A percentile compares a stretch with the other conserved stretches of the same genome.
Conservation (phyloP, 2,113 vertebrate genomes). For the Bothrops jararaca region DNA sequence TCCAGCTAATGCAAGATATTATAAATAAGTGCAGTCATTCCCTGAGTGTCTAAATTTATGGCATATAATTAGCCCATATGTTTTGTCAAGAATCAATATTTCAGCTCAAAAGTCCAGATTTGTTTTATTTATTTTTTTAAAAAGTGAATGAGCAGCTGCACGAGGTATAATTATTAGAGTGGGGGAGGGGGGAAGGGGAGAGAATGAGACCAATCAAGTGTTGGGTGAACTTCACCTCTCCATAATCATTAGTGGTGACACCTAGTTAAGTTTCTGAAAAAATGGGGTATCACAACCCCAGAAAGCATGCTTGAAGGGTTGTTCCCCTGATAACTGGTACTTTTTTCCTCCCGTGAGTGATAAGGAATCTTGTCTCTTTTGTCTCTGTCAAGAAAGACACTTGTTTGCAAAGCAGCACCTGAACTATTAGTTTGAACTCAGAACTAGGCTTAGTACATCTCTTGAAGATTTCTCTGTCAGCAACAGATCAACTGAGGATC, state of each 20-base stretch:
- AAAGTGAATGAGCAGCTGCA: neutral
- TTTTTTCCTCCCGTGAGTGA: neutral
- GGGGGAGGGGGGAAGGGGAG: neutral
- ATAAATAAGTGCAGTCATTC: constrained; percentile 23
- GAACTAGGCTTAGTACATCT: neutral
- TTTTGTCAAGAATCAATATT: constrained; percentile 10
- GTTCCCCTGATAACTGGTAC: neutral
- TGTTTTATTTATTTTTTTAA: neutral
- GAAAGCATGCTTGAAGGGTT: neutral
- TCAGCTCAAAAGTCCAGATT: neutral
- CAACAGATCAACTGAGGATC: neutral
- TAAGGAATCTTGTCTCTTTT: neutral
- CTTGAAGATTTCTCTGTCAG: neutral
- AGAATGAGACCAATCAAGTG: neutral
- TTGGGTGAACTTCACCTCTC: neutral
- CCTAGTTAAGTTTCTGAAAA: neutral
- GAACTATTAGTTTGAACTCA: neutral
- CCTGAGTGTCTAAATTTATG: neutral
- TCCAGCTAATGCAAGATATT: constrained; percentile 1
- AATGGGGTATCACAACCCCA: neutral
- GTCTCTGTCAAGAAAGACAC: neutral
- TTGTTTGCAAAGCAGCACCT: neutral
- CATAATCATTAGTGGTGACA: too few relatives aligned
- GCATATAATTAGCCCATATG: constrained; percentile 2
- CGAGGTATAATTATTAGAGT: neutral